Evolutionary conservation across 2,888 invertebrate species (phyloP).

Genomic region (Romanomermis culicivorax): DNA sequence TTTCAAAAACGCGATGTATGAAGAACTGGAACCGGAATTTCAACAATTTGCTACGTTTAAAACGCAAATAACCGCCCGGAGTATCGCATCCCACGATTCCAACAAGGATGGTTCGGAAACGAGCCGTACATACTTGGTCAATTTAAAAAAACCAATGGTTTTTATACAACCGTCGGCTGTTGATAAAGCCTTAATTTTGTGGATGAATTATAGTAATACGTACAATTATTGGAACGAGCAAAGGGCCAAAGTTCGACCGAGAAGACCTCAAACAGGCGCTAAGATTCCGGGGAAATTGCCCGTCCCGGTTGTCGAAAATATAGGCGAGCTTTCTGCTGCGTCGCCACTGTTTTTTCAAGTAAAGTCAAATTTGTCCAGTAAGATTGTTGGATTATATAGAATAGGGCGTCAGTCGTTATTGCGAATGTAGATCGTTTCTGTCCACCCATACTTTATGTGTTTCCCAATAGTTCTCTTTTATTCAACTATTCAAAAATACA

Average conservation of each 20-base stretch:
- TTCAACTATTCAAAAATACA: too few relatives aligned
- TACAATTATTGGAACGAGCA: constrained; percentile 99
- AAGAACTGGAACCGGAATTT: constrained; percentile 90
- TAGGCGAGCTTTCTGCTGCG: neutral
- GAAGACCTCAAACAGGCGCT: neutral
- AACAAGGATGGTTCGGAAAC: constrained; percentile 1
- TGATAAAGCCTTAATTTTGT: constrained; percentile 90
- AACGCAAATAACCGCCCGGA: constrained; percentile 54
- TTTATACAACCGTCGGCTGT: constrained; percentile 91
- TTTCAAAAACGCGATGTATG: constrained; percentile 66
- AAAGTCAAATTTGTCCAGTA: too few relatives aligned
- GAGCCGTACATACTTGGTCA: constrained; percentile 40
- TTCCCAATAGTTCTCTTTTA: too few relatives aligned
- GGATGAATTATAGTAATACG: constrained; percentile 97
- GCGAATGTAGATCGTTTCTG: too few relatives aligned
- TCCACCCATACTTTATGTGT: too few relatives aligned
- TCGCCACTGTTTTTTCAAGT: constrained; percentile 9
- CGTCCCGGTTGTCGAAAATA: neutral
- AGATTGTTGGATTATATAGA: too few relatives aligned
- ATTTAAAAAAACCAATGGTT: constrained; percentile 70
- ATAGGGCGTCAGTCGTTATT: too few relatives aligned
- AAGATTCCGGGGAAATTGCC: neutral
- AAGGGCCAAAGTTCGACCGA: constrained; percentile 33
- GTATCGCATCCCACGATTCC: neutral
- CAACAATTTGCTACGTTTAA: constrained; percentile 95